Evolutionary conservation across 2,888 invertebrate species (phyloP).

Genomic region (Sthenelais limicola): DNA sequence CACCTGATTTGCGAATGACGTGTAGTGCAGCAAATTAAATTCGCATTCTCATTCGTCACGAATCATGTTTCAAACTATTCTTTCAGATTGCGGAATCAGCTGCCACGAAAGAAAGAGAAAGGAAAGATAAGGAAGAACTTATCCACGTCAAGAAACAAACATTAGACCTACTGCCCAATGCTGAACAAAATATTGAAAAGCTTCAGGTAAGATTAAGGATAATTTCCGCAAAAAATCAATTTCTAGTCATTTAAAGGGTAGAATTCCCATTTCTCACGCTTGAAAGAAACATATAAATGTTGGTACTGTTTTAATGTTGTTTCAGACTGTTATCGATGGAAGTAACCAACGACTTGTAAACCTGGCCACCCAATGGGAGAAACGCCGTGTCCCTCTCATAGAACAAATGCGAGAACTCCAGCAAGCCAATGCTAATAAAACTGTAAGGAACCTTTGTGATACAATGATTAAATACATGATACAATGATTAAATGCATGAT

Average conservation of each 20-base stretch:
- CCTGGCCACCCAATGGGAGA: slow-evolving; percentile 82
- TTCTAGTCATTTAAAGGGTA: not conserved
- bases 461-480: too few relatives aligned
- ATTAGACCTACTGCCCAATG: slow-evolving; percentile 79
- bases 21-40: too few relatives aligned
- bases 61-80: too few relatives aligned
- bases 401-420: slow-evolving; percentile 76
- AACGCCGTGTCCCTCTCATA: slow-evolving; percentile 79
- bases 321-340: slow-evolving; percentile 75
- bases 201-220: slow-evolving; percentile 61
- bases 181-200: slow-evolving; percentile 72
- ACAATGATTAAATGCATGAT: too few relatives aligned
- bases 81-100: slow-evolving; percentile 67
- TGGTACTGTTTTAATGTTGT: slow-evolving; percentile 7
- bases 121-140: slow-evolving; percentile 64
- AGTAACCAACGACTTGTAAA: slow-evolving; percentile 78
- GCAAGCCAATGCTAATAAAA: slow-evolving; percentile 60
- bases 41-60: too few relatives aligned
- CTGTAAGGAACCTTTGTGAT: slow-evolving; percentile 55
- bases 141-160: slow-evolving; percentile 74
- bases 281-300: too few relatives aligned
- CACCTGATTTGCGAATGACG: too few relatives aligned
- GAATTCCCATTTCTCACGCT: not conserved
- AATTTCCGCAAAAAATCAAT: not conserved
- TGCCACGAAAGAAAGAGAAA: slow-evolving; percentile 72